These are phyloP conservation scores for Ammodytes marinus DNA, from an alignment of 2,113 vertebrate genomes.

Conservation along the genomic window DNA sequence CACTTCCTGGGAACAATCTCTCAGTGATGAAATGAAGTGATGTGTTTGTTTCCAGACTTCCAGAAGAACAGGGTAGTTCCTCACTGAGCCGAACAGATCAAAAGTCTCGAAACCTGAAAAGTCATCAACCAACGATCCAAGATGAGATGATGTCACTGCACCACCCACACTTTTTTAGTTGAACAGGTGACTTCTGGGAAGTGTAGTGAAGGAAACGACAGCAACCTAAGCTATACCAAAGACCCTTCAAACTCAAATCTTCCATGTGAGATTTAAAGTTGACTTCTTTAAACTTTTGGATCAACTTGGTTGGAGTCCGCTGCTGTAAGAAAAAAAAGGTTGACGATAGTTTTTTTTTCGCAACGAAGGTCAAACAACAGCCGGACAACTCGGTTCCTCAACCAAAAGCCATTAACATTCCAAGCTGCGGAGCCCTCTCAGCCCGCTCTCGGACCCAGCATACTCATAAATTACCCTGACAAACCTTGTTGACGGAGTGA, in stretches of 20 bases:
- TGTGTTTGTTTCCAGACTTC: constrained; percentile 58
- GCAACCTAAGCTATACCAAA: neutral
- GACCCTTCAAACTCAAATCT: neutral
- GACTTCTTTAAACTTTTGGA: neutral
- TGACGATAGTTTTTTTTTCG: constrained; percentile 15
- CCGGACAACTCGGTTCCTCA: constrained; percentile 41
- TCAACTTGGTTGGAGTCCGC: neutral
- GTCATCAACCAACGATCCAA: constrained; percentile 24
- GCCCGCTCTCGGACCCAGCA: constrained; percentile 52
- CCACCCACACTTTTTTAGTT: constrained; percentile 33
- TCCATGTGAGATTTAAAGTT: neutral
- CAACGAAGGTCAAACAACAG: constrained; percentile 48
- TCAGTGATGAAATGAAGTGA: constrained; percentile 1
- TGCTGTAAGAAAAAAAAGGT: neutral
- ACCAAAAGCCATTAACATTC: constrained; percentile 80
- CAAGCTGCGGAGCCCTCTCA: constrained; percentile 29
- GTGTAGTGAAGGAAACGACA: neutral
- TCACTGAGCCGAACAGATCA: constrained; percentile 17
- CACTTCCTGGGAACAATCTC: constrained; percentile 45
- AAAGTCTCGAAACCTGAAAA: constrained; percentile 28
- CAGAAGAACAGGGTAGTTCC: constrained; percentile 12
- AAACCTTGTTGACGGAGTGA: constrained; percentile 59
- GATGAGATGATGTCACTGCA: constrained; percentile 1
- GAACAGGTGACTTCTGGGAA: constrained; percentile 50
- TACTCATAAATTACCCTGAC: constrained; percentile 74